Conservation (phyloP, 2,113 vertebrate species). For the Hydrolagus affinis region DNA sequence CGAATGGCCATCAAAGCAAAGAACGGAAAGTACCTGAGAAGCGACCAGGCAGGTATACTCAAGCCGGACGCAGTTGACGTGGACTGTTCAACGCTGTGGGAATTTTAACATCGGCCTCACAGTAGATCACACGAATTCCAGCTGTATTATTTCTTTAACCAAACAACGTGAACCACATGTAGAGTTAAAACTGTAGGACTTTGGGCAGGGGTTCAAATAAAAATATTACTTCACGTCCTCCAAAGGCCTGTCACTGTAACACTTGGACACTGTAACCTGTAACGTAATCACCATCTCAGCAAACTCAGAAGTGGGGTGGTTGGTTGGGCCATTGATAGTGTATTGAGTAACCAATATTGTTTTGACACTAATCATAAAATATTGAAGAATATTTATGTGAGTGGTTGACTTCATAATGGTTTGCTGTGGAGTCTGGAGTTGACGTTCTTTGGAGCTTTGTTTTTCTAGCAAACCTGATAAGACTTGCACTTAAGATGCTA, state of each 20-base stretch:
- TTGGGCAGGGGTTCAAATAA: neutral
- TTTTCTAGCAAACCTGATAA: neutral
- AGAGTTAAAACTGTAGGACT: neutral
- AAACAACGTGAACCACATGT: neutral
- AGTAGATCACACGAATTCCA: slow-evolving; percentile 34
- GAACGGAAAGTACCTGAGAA: slow-evolving; percentile 78
- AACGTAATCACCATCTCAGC: neutral
- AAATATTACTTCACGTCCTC: neutral
- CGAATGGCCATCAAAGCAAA: slow-evolving; percentile 76
- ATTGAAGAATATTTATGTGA: too few relatives aligned
- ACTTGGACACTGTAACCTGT: neutral
- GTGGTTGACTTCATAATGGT: too few relatives aligned
- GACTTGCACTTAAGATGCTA: neutral
- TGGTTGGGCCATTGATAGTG: neutral
- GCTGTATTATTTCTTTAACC: neutral
- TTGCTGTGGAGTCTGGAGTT: too few relatives aligned
- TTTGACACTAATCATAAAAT: neutral
- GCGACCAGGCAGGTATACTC: slow-evolving; percentile 79
- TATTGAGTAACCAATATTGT: neutral
- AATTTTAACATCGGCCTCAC: slow-evolving; percentile 60
- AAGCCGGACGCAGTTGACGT: slow-evolving; percentile 65
- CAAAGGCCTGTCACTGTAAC: neutral
- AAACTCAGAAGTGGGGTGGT: too few relatives aligned
- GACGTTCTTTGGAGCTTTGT: too few relatives aligned
- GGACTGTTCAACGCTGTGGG: slow-evolving; percentile 72